These are phyloP conservation scores for Conopomorpha cramerella DNA, from an alignment of 1,140 invertebrate species.

Conservation along the genomic window DNA sequence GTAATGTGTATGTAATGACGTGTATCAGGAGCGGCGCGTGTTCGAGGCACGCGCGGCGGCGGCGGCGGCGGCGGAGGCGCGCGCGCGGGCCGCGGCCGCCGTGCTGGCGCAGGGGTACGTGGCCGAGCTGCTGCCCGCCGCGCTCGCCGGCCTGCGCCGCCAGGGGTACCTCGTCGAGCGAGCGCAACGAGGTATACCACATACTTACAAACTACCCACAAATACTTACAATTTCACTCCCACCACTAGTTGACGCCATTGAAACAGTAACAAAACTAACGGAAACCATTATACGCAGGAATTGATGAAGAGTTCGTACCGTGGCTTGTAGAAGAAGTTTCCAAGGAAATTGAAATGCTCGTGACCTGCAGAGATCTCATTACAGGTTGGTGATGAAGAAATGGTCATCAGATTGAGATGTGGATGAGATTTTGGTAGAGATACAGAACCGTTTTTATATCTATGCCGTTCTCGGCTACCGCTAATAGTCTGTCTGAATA, in stretches of 20 bases:
- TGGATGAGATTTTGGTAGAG: too few relatives aligned
- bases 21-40: conserved; percentile 62
- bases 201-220: conserved; percentile 3
- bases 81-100: conserved; percentile 79
- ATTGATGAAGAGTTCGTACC: conserved; percentile 83
- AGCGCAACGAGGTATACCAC: conserved; percentile 71
- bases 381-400: conserved; percentile 66
- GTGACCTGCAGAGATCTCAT: conserved; percentile 79
- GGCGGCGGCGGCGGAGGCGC: conserved; percentile 69
- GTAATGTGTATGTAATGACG: too few relatives aligned
- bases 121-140: conserved; percentile 80
- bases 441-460: too few relatives aligned
- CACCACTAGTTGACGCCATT: not conserved
- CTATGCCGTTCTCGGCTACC: too few relatives aligned
- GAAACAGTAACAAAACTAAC: not conserved
- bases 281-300: conserved; percentile 48
- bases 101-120: conserved; percentile 83
- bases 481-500: too few relatives aligned
- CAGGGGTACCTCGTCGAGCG: conserved; percentile 77
- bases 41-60: conserved; percentile 62
- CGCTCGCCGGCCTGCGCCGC: conserved; percentile 77
- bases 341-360: conserved; percentile 76
- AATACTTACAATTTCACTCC: not conserved
- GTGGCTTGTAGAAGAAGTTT: conserved; percentile 85
- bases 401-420: too few relatives aligned